These are phyloP conservation scores for Cuculus canorus DNA, from an alignment of 2,797 vertebrate species.

Conservation along the genomic window DNA sequence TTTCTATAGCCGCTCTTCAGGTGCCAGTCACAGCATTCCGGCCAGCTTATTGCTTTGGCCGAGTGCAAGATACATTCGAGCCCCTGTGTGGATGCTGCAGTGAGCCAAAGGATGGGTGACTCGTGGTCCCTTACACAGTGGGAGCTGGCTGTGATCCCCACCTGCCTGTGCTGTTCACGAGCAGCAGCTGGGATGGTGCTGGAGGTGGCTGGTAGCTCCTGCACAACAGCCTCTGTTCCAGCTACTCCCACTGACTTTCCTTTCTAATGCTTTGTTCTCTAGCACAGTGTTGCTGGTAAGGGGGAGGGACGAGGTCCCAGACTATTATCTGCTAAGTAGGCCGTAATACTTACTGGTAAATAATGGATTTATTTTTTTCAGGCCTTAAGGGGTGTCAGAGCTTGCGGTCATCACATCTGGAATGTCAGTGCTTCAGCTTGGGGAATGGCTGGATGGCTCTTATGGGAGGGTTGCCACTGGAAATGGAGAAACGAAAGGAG, in stretches of 20 bases:
- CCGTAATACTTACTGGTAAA: slow-evolving; percentile 46
- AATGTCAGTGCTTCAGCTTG: not conserved
- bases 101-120: not conserved
- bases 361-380: slow-evolving; percentile 41
- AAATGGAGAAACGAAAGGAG: not conserved
- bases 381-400: not conserved
- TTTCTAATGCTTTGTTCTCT: slow-evolving; percentile 13
- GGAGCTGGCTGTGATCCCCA: not conserved
- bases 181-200: not conserved
- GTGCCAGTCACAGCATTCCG: not conserved
- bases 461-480: not conserved
- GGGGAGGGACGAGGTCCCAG: not conserved
- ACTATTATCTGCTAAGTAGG: slow-evolving; percentile 49
- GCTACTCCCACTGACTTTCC: not conserved
- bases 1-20: not conserved
- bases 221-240: not conserved
- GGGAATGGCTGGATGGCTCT: not conserved
- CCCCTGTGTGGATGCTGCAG: not conserved
- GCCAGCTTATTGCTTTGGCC: not conserved
- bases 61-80: not conserved
- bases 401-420: slow-evolving; percentile 8
- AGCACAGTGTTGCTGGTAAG: not conserved
- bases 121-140: not conserved
- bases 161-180: rapidly evolving
- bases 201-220: not conserved